phyloP scores from a whole-genome alignment of 2,797 vertebrate genomes.

The Linurgus olivaceus region DNA sequence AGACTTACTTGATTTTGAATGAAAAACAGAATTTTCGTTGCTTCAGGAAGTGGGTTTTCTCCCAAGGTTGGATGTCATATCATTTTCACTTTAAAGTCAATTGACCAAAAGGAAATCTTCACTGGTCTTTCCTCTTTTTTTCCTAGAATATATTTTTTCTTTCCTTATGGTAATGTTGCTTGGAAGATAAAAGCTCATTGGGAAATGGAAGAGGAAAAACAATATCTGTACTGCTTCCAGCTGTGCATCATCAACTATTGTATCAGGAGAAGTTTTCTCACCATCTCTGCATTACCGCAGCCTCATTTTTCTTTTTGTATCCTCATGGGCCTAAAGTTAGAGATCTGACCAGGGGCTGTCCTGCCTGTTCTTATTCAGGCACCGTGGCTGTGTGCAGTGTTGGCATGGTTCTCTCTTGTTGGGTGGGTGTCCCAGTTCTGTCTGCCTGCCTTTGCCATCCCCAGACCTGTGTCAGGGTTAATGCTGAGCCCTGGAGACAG shows the following conservation, averaged over 20 bases:
- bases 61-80: background rate
- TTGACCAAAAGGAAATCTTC: background rate
- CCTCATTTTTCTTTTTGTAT: background rate
- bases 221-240: background rate
- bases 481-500: background rate
- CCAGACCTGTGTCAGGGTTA: background rate
- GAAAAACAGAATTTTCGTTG: background rate
- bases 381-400: background rate
- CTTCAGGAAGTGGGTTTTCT: background rate
- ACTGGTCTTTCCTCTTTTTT: background rate
- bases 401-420: accelerated
- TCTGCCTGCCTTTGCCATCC: background rate
- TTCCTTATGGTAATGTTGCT: background rate
- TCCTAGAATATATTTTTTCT: background rate
- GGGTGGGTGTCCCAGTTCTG: accelerated
- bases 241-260: background rate
- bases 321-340: background rate
- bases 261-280: background rate
- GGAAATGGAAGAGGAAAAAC: background rate
- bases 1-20: background rate
- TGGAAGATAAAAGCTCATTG: background rate
- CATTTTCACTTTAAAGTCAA: background rate
- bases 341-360: background rate
- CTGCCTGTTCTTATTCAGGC: background rate
- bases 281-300: background rate